These are phyloP conservation scores for Sceloporus undulatus DNA, from an alignment of 2,113 vertebrate species.

Conservation along the genomic window DNA sequence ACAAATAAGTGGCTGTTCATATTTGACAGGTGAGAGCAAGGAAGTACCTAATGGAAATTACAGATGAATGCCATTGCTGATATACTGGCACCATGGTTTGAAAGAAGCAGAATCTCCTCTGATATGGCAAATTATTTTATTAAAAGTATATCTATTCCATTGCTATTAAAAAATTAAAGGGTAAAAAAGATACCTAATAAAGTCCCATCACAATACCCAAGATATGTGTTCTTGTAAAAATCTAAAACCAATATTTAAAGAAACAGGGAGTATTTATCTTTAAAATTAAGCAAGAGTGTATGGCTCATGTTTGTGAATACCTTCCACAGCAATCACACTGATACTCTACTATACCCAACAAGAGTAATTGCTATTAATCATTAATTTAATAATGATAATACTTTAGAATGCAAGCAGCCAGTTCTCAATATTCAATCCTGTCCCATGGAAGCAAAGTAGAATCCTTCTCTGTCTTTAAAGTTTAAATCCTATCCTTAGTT, in stretches of 20 bases:
- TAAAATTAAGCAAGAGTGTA: conserved; percentile 23
- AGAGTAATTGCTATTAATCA: background rate
- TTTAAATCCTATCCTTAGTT: conserved; percentile 27
- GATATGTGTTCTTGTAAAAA: background rate
- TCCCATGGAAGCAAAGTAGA: conserved; percentile 15
- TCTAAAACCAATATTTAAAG: conserved; percentile 34
- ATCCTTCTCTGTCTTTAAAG: background rate
- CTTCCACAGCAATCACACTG: conserved; percentile 43
- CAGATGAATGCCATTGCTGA: conserved; percentile 40
- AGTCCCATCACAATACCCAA: conserved; percentile 33
- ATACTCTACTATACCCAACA: background rate
- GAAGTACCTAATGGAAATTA: background rate
- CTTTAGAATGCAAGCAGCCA: conserved; percentile 35
- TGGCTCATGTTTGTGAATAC: conserved; percentile 33
- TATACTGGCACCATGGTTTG: conserved; percentile 30
- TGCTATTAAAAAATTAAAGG: conserved; percentile 14
- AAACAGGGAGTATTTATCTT: background rate
- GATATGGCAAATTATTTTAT: background rate
- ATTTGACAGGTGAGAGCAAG: background rate
- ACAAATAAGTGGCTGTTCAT: conserved; percentile 25
- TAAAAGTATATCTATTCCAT: background rate
- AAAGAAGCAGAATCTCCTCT: background rate
- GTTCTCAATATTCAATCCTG: conserved; percentile 39
- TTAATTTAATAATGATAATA: conserved; percentile 31
- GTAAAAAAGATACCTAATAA: conserved; percentile 26